phyloP scores from a whole-genome alignment of 2,797 vertebrate genomes.

The Schizopygopsis pylzovi region DNA sequence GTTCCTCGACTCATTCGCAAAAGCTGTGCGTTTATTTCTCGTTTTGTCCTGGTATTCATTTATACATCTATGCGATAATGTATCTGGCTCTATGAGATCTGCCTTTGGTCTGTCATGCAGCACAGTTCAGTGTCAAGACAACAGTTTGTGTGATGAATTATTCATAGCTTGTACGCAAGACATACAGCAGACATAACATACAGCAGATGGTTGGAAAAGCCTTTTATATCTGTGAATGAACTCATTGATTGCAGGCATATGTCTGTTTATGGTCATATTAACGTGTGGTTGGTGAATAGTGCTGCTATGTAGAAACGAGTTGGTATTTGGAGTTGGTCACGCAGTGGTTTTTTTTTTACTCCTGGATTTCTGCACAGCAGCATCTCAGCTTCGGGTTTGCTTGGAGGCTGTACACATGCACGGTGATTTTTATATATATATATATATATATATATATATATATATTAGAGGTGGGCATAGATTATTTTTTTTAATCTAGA shows the following conservation, averaged over 20 bases:
- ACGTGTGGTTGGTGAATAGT: background rate
- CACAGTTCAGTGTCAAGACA: constrained; percentile 55
- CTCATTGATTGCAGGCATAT: background rate
- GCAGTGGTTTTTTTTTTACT: constrained; percentile 30
- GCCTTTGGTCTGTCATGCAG: constrained; percentile 51
- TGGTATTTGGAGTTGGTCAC: constrained; percentile 51
- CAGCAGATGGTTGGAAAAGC: constrained; percentile 40
- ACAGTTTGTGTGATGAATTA: constrained; percentile 66
- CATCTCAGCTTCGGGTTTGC: constrained; percentile 7
- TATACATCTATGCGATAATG: background rate
- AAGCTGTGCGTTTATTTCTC: constrained; percentile 30
- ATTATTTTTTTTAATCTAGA: no score
- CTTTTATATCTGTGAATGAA: constrained; percentile 27
- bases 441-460: no score
- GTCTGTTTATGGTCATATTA: background rate
- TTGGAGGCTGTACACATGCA: constrained; percentile 6
- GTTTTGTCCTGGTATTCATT: background rate
- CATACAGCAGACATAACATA: constrained; percentile 36
- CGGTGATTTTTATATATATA: background rate
- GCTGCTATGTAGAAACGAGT: constrained; percentile 16
- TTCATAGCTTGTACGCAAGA: constrained; percentile 62
- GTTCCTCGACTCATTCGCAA: constrained; percentile 43
- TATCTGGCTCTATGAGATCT: constrained; percentile 11
- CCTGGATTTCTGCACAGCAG: constrained; percentile 49
- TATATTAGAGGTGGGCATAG: no score